Evolutionary conservation across 1,140 invertebrate species (phyloP), one percentile per base, ranked within the genome.

Genomic region (Heliconius nattereri): DNA sequence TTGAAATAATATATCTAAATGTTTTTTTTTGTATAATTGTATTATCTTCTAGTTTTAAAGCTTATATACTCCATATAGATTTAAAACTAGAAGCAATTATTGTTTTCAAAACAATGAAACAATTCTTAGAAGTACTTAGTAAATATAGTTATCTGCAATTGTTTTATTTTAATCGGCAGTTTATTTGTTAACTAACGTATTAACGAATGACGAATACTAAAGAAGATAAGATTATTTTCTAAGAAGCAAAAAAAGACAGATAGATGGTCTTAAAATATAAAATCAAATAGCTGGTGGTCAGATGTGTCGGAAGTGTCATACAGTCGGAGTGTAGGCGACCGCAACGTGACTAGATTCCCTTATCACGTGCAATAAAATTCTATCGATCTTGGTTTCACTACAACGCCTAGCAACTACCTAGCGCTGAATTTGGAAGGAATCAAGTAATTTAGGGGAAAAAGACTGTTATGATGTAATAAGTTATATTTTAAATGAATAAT

Each of bases 241-340:
- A 72, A 81, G 85, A 87, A 87, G 19, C 37, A n/a, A 32, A 37
- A n/a, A 29, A 73, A 57, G 70, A 75, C 49, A 79, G 45, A 75
- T 37, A 73, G 26, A 78, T 70, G 52, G 80, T n/a, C 71, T 81
- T 76, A 79, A 82, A 80, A 78, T 79, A 71, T 82, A 82, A 79
- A 82, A 71, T 77, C 76, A 54, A 52, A 72, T 75, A 73, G 49
- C 71, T 74, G 52, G 77, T 83, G 79, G 79, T 84, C 60, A 82
- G 81, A 86, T 82, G 77, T 85, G 79, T 85, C 83, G 85, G 81
- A 86, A 86, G 80, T 54, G 75, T 45, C 35, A 73, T 37, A 71
- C 35, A 16, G 71, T 37, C 73, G 73, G 37, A 66, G 35, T 74
- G 57, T 52, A n/a, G 49, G 40, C 74, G 76, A 74, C 57, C 57